Base-by-base conservation (phyloP, 2,888 invertebrate genomes). In the Germaria angustata region DNA sequence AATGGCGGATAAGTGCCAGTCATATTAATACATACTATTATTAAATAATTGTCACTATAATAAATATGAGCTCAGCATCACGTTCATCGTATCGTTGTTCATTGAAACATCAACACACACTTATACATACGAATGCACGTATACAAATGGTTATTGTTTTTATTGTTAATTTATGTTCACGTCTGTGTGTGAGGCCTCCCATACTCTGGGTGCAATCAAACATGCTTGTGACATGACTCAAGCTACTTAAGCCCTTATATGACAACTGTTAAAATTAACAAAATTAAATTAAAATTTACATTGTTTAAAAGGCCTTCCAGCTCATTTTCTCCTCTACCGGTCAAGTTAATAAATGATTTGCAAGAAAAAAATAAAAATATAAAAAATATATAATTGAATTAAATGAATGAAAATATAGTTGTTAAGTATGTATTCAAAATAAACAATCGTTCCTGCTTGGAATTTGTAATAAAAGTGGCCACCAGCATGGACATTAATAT, bases 31-130 rank as follows among this genome's bases (percentile, higher is more conserved):
- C 68, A 65, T 81, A 80, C 72, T 75, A 76, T 82, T 76, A 82
- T 82, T 79, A 79, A 79, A 82, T 82, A 82, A 71, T 79, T 79
- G 79, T 82, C 82, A 79, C 65, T 61, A 66, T 79, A n/a, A n/a
- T n/a, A 76, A 79, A 79, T 76, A 72, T 71, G 75, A 82, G 51
- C 75, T 66, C 65, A 39, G 44, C 53, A 75, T 75, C 49, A 57
- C 28, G 28, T 28, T 5, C 28, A 59, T 44, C 22, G 46, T 66
- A 66, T 65, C 20, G 46, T 6, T 22, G 61, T 51, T 24, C 15
- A 55, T 15, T 11, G 63, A n/a, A 49, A 28, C 49, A 57, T 39
- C n/a, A 53, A 22, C 9, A 49, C 46, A 17, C 17, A 22, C 6
- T 51, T n/a, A n/a, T 46, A 15, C 24, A 34, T 46, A 34, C n/a